These are phyloP conservation scores for Netelia inedita DNA, from an alignment of 2,888 invertebrate species.

Conservation along the genomic window DNA sequence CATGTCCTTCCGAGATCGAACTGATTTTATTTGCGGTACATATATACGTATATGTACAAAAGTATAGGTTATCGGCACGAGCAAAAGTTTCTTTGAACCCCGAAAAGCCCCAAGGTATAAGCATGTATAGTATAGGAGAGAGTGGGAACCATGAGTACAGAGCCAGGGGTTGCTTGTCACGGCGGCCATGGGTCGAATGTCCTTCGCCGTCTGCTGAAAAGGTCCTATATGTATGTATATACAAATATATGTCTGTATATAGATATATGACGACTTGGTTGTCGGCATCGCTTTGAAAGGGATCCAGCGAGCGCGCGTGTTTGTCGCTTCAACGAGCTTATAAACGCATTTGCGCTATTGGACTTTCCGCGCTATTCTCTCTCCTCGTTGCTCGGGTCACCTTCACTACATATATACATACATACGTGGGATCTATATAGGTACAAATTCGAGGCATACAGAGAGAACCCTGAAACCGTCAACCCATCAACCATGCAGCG, in stretches of 20 bases:
- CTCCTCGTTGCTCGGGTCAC: constrained; percentile 36
- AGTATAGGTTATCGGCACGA: constrained; percentile 10
- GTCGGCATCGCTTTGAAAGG: constrained; percentile 67
- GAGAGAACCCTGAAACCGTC: constrained; percentile 35
- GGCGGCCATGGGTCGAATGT: constrained; percentile 65
- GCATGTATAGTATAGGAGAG: constrained; percentile 62
- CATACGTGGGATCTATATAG: constrained; percentile 2
- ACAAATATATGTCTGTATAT: constrained; percentile 10
- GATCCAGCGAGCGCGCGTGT: constrained; percentile 61
- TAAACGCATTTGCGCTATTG: constrained; percentile 80
- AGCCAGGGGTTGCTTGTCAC: constrained; percentile 50
- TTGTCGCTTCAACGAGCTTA: constrained; percentile 74
- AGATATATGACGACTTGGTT: constrained; percentile 33
- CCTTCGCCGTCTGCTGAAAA: constrained; percentile 50
- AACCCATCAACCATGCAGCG: constrained; percentile 19
- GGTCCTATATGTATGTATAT: constrained; percentile 7
- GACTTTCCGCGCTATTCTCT: constrained; percentile 68
- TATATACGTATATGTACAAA: neutral
- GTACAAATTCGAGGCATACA: constrained; percentile 5
- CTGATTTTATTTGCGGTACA: constrained; percentile 64
- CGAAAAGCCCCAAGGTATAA: constrained; percentile 63
- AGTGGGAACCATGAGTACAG: constrained; percentile 45
- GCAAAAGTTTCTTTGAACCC: constrained; percentile 68
- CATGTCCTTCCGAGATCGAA: constrained; percentile 46
- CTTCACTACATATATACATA: neutral